Evolutionary conservation across 2,113 vertebrate species (phyloP).

Genomic region (Mastomys natalensis): DNA sequence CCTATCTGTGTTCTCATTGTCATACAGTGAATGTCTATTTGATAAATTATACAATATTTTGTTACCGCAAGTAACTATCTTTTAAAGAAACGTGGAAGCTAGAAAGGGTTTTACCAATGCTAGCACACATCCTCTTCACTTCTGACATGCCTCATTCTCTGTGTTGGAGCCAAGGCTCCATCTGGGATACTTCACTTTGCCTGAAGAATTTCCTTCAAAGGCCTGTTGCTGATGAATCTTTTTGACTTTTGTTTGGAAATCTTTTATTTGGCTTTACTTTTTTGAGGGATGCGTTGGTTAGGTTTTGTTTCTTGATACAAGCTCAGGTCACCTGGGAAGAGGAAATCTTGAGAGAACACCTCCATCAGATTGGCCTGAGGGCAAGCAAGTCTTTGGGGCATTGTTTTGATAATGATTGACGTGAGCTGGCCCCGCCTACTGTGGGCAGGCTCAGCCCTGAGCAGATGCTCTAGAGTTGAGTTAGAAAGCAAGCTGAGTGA

Average conservation of each 20-base stretch:
- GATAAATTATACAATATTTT: not conserved
- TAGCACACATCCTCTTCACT: conserved; percentile 38
- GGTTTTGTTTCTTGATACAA: not conserved
- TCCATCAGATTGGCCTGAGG: not conserved
- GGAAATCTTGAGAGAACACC: not conserved
- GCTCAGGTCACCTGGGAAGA: not conserved
- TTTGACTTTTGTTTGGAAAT: conserved; percentile 40
- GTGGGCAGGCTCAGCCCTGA: not conserved
- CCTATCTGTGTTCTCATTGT: not conserved
- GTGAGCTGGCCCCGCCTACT: not conserved
- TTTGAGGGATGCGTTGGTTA: not conserved
- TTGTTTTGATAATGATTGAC: not conserved
- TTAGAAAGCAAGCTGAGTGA: not conserved
- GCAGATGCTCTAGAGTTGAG: not conserved
- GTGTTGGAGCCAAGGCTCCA: conserved; percentile 51
- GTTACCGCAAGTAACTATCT: conserved; percentile 23
- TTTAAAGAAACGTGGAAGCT: conserved; percentile 42
- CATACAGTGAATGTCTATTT: conserved; percentile 25
- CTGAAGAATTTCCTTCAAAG: conserved; percentile 53
- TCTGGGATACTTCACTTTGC: conserved; percentile 61
- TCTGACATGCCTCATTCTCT: conserved; percentile 54
- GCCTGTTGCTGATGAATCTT: not conserved
- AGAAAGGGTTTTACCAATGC: not conserved
- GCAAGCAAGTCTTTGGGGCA: not conserved
- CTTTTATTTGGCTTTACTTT: not conserved